Evolutionary conservation across 1,140 invertebrate species (phyloP).

Genomic region (Heliconius nattereri): DNA sequence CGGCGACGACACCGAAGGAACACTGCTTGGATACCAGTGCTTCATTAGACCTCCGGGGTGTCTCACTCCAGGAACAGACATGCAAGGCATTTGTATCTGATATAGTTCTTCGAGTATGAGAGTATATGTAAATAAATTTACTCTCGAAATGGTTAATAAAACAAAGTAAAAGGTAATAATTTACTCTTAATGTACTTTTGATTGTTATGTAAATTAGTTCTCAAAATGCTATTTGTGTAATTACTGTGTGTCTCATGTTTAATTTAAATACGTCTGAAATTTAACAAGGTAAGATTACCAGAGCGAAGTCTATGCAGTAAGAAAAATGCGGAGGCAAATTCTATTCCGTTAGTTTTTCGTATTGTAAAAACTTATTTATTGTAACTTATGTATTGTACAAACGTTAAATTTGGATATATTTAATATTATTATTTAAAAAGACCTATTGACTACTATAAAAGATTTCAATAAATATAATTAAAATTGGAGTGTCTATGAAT

Average conservation of each 20-base stretch:
- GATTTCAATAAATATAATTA: no score
- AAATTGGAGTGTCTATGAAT: no score
- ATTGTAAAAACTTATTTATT: no score
- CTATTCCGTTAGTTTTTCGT: neutral
- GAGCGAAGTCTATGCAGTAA: slow-evolving; percentile 19
- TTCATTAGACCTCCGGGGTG: no score
- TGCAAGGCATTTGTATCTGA: neutral
- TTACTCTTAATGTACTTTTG: slow-evolving; percentile 20
- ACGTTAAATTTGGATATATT: no score
- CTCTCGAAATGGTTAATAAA: neutral
- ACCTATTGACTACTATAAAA: no score
- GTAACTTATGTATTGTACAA: no score
- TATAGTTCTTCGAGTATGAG: neutral
- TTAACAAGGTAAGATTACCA: slow-evolving; percentile 21
- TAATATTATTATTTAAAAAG: no score
- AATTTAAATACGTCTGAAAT: slow-evolving; percentile 28
- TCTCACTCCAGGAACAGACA: no score
- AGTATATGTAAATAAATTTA: neutral
- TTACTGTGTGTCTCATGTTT: slow-evolving; percentile 28
- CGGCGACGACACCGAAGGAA: no score
- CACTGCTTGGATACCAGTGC: neutral
- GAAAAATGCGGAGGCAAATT: slow-evolving; percentile 30
- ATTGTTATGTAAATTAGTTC: slow-evolving; percentile 27
- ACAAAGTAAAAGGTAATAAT: neutral
- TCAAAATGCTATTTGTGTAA: slow-evolving; percentile 1